These are phyloP conservation scores for Chironomus riparius DNA, from an alignment of 2,888 invertebrate genomes.

Conservation along the genomic window DNA sequence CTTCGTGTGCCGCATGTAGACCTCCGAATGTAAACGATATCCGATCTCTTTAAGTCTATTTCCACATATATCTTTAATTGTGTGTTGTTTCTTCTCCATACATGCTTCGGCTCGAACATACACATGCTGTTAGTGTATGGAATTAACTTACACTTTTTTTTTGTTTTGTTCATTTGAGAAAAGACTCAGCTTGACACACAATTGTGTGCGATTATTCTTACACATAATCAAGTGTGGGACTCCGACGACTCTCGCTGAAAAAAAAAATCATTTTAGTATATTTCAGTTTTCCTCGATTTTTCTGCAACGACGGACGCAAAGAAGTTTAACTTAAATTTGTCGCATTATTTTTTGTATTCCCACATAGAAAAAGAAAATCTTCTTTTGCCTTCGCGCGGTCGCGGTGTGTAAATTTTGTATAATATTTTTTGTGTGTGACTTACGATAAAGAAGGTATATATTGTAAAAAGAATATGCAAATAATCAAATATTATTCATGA, in stretches of 20 bases:
- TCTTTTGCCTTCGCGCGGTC: not conserved
- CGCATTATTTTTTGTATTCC: not conserved
- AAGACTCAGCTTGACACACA: not conserved
- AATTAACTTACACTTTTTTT: not conserved
- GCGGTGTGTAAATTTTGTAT: not conserved
- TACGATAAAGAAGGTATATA: not conserved
- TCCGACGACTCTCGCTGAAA: not conserved
- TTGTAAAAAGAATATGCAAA: not conserved
- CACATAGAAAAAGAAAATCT: not conserved
- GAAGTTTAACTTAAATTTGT: not conserved
- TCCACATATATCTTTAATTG: no score
- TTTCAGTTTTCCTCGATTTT: conserved; percentile 25
- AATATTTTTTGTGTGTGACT: not conserved
- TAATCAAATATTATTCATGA: no score
- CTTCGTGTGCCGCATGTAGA: not conserved
- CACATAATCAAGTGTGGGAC: not conserved
- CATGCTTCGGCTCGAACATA: not conserved
- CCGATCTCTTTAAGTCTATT: not conserved
- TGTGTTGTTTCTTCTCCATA: not conserved
- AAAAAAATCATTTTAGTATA: not conserved
- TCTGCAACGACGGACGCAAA: conserved; percentile 25
- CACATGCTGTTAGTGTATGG: not conserved
- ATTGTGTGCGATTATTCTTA: not conserved
- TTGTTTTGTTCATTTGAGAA: not conserved
- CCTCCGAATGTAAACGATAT: not conserved